Evolutionary conservation across 2,797 vertebrate genomes (phyloP).

Genomic region (Alosa sapidissima): DNA sequence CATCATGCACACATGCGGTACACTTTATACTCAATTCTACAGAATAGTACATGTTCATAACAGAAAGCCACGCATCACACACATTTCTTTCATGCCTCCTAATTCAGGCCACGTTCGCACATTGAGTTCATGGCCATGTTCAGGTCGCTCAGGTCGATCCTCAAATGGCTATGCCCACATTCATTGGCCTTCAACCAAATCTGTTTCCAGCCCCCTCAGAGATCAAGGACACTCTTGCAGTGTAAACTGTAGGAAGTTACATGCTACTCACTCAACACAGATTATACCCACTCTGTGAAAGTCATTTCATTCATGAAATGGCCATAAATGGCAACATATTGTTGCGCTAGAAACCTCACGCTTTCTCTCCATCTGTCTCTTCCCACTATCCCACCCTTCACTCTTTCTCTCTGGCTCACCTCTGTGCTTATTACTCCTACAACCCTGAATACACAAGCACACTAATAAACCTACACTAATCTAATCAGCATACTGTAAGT

Average conservation of each 20-base stretch:
- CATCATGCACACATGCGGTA: neutral
- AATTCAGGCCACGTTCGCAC: neutral
- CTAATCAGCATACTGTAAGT: conserved; percentile 57
- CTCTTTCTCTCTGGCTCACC: neutral
- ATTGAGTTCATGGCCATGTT: neutral
- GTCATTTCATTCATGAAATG: conserved; percentile 41
- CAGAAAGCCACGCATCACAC: neutral
- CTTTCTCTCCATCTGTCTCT: neutral
- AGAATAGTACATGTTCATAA: neutral
- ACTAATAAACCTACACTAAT: conserved; percentile 60
- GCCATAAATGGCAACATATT: conserved; percentile 41
- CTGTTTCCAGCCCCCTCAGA: neutral
- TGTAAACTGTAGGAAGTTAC: neutral
- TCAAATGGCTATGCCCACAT: neutral
- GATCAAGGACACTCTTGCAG: neutral
- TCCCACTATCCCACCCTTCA: neutral
- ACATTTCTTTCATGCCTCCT: neutral
- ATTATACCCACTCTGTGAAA: neutral
- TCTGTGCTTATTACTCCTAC: neutral
- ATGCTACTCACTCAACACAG: neutral
- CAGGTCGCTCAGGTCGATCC: neutral
- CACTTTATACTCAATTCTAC: neutral
- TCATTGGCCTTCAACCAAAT: neutral
- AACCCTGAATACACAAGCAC: conserved; percentile 30
- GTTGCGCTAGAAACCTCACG: conserved; percentile 43